Evolutionary conservation across 2,888 invertebrate species (phyloP).

Genomic region (Scaeva pyrastri): DNA sequence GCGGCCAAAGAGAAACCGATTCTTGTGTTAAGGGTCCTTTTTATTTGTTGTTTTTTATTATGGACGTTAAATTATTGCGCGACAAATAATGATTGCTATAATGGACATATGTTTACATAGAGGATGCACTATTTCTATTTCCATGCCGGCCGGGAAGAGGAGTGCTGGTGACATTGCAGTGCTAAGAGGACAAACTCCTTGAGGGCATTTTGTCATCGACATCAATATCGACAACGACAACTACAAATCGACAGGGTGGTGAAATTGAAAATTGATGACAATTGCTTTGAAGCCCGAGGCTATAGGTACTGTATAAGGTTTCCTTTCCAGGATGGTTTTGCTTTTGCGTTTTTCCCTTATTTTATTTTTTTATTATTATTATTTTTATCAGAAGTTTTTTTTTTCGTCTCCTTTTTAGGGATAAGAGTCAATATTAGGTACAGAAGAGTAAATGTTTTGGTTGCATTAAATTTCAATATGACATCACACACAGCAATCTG

Average conservation of each 20-base stretch:
- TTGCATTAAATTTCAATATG: slow-evolving; percentile 76
- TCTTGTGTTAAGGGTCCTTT: slow-evolving; percentile 47
- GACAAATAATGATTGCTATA: slow-evolving; percentile 70
- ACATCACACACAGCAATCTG: slow-evolving; percentile 63
- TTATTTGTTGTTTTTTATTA: slow-evolving; percentile 51
- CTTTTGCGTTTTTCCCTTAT: slow-evolving; percentile 46
- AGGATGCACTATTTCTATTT: slow-evolving; percentile 58
- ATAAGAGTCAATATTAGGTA: slow-evolving; percentile 58
- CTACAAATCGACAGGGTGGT: slow-evolving; percentile 72
- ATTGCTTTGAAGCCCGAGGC: slow-evolving; percentile 55
- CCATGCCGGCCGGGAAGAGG: too few species aligned
- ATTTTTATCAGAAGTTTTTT: too few species aligned
- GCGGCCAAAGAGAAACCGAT: slow-evolving; percentile 29
- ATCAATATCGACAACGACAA: slow-evolving; percentile 36
- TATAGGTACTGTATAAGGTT: slow-evolving; percentile 9
- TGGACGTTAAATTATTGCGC: slow-evolving; percentile 68
- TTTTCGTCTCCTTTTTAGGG: slow-evolving; percentile 32
- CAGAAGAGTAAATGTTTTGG: slow-evolving; percentile 67
- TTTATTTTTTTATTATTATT: slow-evolving; percentile 53
- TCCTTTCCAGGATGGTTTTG: slow-evolving; percentile 25
- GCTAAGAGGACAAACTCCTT: slow-evolving; percentile 46
- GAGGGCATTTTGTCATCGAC: slow-evolving; percentile 52
- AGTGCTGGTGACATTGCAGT: slow-evolving; percentile 45
- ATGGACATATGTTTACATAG: slow-evolving; percentile 74
- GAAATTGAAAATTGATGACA: slow-evolving; percentile 69